Evolutionary conservation across 1,140 invertebrate genomes (phyloP).

Genomic region (Polypedilum pembai): DNA sequence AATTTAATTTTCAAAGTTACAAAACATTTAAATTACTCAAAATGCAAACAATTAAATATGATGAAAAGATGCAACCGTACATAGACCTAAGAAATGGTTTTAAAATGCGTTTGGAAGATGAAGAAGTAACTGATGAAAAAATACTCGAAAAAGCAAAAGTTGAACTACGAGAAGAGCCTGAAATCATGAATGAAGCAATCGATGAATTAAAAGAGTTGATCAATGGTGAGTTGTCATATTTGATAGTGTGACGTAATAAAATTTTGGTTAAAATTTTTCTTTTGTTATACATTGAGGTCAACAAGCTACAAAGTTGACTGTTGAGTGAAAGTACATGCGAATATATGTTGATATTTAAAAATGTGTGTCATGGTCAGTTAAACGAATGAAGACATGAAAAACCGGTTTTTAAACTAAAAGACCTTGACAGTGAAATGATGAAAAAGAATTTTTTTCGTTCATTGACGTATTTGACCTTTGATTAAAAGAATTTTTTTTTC

Average conservation of each 20-base stretch:
- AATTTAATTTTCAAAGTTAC: too few relatives aligned
- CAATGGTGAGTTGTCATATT: conserved; percentile 43
- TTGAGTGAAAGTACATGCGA: background rate
- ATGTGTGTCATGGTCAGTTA: background rate
- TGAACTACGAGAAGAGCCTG: conserved; percentile 60
- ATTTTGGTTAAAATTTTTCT: background rate
- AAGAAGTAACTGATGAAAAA: conserved; percentile 42
- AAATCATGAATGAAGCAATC: conserved; percentile 53
- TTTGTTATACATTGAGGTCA: background rate
- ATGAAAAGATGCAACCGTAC: conserved; percentile 46
- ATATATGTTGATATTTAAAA: background rate
- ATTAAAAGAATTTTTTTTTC: too few relatives aligned
- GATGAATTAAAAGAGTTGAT: conserved; percentile 51
- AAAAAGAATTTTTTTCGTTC: too few relatives aligned
- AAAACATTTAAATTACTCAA: too few relatives aligned
- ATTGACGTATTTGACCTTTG: too few relatives aligned
- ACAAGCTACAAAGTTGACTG: background rate
- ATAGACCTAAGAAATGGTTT: conserved; percentile 46
- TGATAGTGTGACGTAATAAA: background rate
- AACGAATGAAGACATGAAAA: background rate
- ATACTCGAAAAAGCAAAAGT: conserved; percentile 50
- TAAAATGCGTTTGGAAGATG: conserved; percentile 47
- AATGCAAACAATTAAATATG: conserved; percentile 39
- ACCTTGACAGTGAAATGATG: too few relatives aligned
- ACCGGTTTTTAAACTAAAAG: too few relatives aligned